Base-by-base conservation (phyloP, 2,888 invertebrate genomes). In the Apantesis nais region DNA sequence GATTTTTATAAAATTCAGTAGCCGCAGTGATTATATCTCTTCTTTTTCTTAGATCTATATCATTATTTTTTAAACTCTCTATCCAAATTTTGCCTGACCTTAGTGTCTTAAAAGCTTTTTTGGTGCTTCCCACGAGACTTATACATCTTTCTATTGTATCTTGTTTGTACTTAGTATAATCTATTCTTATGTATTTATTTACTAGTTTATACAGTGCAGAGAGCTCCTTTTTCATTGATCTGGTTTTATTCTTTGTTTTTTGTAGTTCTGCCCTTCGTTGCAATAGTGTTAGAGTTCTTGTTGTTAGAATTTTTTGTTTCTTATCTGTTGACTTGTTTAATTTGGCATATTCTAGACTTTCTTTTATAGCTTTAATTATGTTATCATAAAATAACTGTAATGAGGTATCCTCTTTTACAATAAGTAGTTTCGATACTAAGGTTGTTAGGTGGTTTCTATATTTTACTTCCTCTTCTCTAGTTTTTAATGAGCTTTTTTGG, bases 181-280 rank as follows among this genome's bases (percentile, higher is more conserved):
- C 66, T n/a, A 12, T 55, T 39, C n/a, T 58, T 58, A 66, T 66
- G 25, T 58, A 58, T 66, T 60, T 66, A 22, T 34, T 66, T 1
- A 41, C 12, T 16, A 66, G 41, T 9, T 66, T 66, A 37, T 65
- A 52, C 1, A 65, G 55, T 12, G 65, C 65, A 2, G 39, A 39
- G 16, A 66, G 31, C 39, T 66, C 55, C 14, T 55, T 66, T 55
- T 55, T 66, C 25, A 14, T n/a, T 39, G 39, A 11, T 58, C 58
- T n/a, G 1, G 39, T 41, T 67, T 67, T 61, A 19, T 19, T 29
- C 31, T 16, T 2, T 0, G 2, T 60, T 61, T 67, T 44, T 37
- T 67, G 67, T 16, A 67, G 29, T 9, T 60, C 61, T n/a, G 44
- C 22, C 41, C 67, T 67, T 67, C 60, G 44, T 31, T 61, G 29